These are phyloP conservation scores for Amiota mariae DNA, from an alignment of 2,888 invertebrate species.

Conservation along the genomic window DNA sequence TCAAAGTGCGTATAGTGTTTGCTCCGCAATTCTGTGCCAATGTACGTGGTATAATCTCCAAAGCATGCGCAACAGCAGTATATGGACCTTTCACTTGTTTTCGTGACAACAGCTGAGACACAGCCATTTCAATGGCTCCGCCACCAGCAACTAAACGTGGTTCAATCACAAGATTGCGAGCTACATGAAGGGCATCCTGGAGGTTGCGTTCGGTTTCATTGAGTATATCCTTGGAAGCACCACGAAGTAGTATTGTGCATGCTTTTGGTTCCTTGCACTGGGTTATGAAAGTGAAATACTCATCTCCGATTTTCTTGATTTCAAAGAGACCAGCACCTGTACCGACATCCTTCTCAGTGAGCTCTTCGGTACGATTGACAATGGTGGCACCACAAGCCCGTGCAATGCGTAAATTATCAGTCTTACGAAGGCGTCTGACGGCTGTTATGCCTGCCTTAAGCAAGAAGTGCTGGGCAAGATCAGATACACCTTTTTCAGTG, in stretches of 20 bases:
- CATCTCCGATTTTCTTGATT: conserved; percentile 94
- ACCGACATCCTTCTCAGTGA: conserved; percentile 94
- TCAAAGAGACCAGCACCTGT: conserved; percentile 95
- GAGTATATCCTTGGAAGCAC: conserved; percentile 97
- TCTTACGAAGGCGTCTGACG: conserved; percentile 89
- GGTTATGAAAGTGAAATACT: conserved; percentile 93
- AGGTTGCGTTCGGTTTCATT: conserved; percentile 96
- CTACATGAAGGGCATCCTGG: conserved; percentile 97
- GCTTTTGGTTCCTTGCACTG: conserved; percentile 98
- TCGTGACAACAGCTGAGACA: conserved; percentile 86
- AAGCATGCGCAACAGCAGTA: conserved; percentile 91
- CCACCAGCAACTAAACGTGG: conserved; percentile 94
- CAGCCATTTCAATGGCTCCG: conserved; percentile 98
- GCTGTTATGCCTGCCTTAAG: conserved; percentile 85
- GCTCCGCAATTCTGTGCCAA: conserved; percentile 99
- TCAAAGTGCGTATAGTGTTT: conserved; percentile 94
- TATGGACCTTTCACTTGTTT: conserved; percentile 96
- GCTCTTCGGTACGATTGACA: conserved; percentile 96
- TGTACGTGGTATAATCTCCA: conserved; percentile 98
- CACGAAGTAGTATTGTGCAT: conserved; percentile 95
- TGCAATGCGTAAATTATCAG: conserved; percentile 97
- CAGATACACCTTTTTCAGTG: conserved; percentile 98
- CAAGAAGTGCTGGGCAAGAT: conserved; percentile 91
- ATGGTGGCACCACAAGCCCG: conserved; percentile 96
- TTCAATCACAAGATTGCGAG: conserved; percentile 88